phyloP scores from a whole-genome alignment of 1,140 invertebrate species.

The Euglossa dilemma region DNA sequence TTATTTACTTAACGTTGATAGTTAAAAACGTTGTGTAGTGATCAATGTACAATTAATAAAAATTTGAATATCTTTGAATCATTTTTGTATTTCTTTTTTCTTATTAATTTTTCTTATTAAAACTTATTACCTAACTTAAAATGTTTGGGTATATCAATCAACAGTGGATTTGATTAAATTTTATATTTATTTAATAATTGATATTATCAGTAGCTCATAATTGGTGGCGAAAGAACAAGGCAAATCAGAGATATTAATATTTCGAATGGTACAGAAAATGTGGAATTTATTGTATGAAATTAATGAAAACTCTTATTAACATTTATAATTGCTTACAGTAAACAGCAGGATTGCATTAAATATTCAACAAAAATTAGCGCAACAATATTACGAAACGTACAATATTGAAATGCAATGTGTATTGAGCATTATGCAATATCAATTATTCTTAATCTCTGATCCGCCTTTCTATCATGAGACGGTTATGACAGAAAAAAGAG shows the following conservation, averaged over 20 bases:
- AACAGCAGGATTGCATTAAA: conserved; percentile 28
- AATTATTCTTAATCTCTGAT: conserved; percentile 64
- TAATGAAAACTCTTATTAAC: conserved; percentile 27
- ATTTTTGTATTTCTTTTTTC: conserved; percentile 9
- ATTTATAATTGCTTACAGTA: conserved; percentile 20
- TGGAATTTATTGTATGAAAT: conserved; percentile 35
- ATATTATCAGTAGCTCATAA: conserved; percentile 76
- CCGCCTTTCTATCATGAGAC: conserved; percentile 74
- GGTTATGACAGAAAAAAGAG: conserved; percentile 72
- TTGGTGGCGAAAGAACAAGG: conserved; percentile 72
- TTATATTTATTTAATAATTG: conserved; percentile 75
- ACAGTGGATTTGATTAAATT: conserved; percentile 69
- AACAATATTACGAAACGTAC: conserved; percentile 28
- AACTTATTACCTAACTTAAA: background rate
- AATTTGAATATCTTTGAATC: conserved; percentile 50
- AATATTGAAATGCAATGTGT: conserved; percentile 45
- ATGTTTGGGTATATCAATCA: conserved; percentile 51
- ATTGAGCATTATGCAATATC: conserved; percentile 55
- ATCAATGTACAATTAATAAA: conserved; percentile 62
- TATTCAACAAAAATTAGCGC: conserved; percentile 23
- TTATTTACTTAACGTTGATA: conserved; percentile 68
- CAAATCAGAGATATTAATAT: conserved; percentile 72
- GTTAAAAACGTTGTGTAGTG: conserved; percentile 51
- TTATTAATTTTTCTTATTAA: conserved; percentile 3
- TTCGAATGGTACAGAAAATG: conserved; percentile 46